Conservation (phyloP, 2,888 invertebrate genomes). For the Trachelus iudaicus region DNA sequence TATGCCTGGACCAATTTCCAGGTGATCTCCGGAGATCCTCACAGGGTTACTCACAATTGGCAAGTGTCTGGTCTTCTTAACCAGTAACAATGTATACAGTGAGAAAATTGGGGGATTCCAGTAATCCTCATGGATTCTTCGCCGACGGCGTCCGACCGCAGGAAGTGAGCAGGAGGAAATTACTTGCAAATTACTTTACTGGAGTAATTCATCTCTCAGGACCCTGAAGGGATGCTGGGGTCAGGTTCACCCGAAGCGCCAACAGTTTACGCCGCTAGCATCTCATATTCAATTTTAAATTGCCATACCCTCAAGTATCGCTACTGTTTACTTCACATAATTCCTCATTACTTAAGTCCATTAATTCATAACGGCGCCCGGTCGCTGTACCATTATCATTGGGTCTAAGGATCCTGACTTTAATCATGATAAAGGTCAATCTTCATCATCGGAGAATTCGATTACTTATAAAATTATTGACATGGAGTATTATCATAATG, state of each 20-base stretch:
- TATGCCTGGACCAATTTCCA: not conserved
- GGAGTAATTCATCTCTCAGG: conserved; percentile 50
- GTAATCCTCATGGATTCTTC: not conserved
- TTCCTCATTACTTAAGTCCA: not conserved
- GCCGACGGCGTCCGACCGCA: conserved; percentile 41
- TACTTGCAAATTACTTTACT: conserved; percentile 54
- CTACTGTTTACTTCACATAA: not conserved
- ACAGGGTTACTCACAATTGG: not conserved
- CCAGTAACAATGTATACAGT: not conserved
- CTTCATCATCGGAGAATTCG: not conserved
- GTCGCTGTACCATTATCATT: not conserved
- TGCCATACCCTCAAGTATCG: not conserved
- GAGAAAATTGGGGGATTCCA: not conserved
- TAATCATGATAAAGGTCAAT: not conserved
- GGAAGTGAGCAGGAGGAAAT: conserved; percentile 52
- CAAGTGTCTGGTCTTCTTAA: not conserved
- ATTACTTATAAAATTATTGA: not conserved
- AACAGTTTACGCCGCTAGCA: not conserved
- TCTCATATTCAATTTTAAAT: not conserved
- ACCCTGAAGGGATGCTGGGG: conserved; percentile 21
- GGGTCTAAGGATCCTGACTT: not conserved
- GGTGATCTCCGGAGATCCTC: not conserved
- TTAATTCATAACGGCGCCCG: not conserved
- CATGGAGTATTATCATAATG: not conserved
- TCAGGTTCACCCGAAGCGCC: not conserved